Conservation (phyloP, 2,113 vertebrate species). For the Gallinago media region DNA sequence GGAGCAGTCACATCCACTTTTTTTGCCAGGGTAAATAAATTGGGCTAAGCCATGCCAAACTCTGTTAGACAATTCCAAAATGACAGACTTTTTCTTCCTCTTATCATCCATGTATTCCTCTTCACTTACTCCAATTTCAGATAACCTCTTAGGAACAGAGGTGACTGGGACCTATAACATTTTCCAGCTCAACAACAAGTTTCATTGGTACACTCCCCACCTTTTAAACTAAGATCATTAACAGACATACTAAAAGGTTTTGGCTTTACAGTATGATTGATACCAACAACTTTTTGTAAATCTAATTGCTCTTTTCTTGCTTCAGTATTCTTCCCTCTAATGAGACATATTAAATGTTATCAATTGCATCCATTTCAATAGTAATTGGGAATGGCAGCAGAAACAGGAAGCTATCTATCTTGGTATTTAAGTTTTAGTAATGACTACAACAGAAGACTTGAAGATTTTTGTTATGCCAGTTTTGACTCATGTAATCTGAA, state of each 20-base stretch:
- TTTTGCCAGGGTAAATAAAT: not conserved
- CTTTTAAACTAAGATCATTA: not conserved
- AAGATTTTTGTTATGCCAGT: not conserved
- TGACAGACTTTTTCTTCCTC: not conserved
- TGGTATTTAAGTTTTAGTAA: not conserved
- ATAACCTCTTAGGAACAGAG: not conserved
- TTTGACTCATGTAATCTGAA: not conserved
- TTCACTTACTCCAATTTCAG: not conserved
- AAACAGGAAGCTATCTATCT: not conserved
- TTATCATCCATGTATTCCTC: not conserved
- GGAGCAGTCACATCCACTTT: not conserved
- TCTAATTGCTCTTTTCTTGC: not conserved
- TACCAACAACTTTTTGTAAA: not conserved
- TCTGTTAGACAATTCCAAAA: not conserved
- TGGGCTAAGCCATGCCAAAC: not conserved
- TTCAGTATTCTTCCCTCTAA: not conserved
- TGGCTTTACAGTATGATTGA: not conserved
- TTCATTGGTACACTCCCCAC: not conserved
- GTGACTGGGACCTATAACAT: not conserved
- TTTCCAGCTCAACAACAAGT: not conserved
- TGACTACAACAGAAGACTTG: not conserved
- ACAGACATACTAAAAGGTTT: not conserved
- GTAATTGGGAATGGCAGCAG: not conserved
- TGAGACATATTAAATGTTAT: not conserved
- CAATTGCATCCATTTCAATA: not conserved